These are phyloP conservation scores for Ophioderma brevispina DNA, from an alignment of 35 echinoderm and acorn worm species.

Conservation along the genomic window DNA sequence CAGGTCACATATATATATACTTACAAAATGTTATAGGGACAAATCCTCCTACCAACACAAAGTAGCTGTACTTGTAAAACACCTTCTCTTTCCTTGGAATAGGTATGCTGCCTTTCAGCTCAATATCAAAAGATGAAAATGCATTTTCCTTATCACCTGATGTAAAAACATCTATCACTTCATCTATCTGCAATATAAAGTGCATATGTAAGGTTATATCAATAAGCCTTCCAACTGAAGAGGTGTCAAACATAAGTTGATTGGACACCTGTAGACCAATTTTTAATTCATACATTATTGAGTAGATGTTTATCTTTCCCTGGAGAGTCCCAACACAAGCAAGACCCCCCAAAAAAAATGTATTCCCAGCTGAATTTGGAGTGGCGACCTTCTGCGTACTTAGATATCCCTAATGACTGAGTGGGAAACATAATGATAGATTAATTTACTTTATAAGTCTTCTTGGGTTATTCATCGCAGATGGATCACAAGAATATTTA, in stretches of 20 bases:
- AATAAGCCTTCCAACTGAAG: background rate
- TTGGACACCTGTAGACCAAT: background rate
- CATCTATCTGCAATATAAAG: background rate
- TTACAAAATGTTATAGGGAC: slow-evolving; percentile 15
- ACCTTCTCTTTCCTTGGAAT: background rate
- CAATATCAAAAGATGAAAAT: slow-evolving; percentile 17
- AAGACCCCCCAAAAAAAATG: no score
- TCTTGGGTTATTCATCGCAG: no score
- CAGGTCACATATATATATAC: no score
- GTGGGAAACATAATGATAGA: no score
- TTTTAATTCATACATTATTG: background rate
- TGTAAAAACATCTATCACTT: slow-evolving; percentile 7
- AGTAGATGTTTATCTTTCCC: background rate
- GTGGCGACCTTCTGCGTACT: no score
- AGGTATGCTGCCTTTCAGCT: background rate
- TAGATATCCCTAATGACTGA: no score
- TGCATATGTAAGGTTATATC: no score
- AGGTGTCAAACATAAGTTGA: background rate
- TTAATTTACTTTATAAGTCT: no score
- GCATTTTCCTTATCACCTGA: background rate
- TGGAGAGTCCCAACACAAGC: background rate
- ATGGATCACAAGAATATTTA: no score
- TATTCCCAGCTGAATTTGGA: no score
- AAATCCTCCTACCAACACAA: background rate
- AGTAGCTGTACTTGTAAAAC: background rate